A percentile compares a stretch with the other conserved stretches of the same genome.
Evolutionary conservation across 2,113 vertebrate genomes (phyloP).

Genomic region (Dryoscopus gambensis): DNA sequence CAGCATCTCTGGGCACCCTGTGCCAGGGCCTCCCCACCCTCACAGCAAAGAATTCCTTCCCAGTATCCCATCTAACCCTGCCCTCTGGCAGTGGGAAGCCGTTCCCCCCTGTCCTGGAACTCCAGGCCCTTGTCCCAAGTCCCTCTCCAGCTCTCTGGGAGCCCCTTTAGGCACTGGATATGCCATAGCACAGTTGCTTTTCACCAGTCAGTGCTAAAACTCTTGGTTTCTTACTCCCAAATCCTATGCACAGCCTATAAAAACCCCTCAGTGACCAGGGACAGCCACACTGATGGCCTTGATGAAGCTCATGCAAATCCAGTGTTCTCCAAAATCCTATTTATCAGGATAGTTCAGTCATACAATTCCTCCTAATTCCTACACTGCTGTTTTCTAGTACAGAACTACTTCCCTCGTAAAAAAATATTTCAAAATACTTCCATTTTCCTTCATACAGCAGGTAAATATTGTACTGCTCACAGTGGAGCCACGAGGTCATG

Average conservation of each 20-base stretch:
- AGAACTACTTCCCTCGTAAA: not conserved
- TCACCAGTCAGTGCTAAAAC: not conserved
- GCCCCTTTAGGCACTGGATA: not conserved
- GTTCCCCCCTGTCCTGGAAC: not conserved
- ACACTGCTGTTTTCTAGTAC: not conserved
- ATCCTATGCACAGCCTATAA: not conserved
- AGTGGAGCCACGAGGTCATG: not conserved
- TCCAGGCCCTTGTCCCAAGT: not conserved
- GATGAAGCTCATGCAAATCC: not conserved
- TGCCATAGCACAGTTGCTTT: not conserved
- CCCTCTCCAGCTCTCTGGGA: not conserved
- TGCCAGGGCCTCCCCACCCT: not conserved
- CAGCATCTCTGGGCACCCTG: not conserved
- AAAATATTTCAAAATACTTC: not conserved
- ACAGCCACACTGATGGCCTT: not conserved
- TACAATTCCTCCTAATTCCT: not conserved
- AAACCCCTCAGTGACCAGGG: not conserved
- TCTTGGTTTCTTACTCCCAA: not conserved
- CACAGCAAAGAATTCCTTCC: rapidly evolving
- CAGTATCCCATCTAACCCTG: rapidly evolving
- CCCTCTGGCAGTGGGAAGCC: not conserved
- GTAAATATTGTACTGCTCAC: not conserved
- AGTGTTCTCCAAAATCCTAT: not conserved
- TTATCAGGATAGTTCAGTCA: not conserved
- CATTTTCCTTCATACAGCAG: not conserved